Evolutionary conservation across 2,888 invertebrate species (phyloP).

Genomic region (Tetrapedia diversipes): DNA sequence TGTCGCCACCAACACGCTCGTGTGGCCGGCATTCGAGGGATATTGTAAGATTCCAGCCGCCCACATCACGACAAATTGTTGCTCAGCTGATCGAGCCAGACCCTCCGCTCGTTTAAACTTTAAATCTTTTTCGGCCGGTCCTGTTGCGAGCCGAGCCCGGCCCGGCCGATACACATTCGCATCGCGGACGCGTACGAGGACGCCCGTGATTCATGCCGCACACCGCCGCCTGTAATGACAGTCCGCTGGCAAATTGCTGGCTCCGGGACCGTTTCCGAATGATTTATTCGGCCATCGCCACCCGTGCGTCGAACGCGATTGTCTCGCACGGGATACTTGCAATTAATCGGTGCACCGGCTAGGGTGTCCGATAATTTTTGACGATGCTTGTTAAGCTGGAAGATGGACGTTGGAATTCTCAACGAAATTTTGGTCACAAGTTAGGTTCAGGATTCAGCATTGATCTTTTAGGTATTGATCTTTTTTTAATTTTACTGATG

Average conservation of each 20-base stretch:
- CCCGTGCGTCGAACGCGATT: constrained; percentile 57
- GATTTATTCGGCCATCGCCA: constrained; percentile 68
- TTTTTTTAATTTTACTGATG: too few species aligned
- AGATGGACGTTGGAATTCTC: too few species aligned
- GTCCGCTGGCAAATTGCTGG: constrained; percentile 67
- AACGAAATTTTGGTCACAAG: too few species aligned
- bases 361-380: not conserved
- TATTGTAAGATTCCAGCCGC: constrained; percentile 71
- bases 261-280: constrained; percentile 53
- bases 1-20: constrained; percentile 46
- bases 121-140: constrained; percentile 48
- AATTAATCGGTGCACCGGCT: constrained; percentile 22
- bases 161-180: constrained; percentile 59
- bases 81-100: constrained; percentile 67
- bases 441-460: too few species aligned
- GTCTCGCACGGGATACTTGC: constrained; percentile 24
- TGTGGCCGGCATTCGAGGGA: constrained; percentile 63
- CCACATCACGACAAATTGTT: constrained; percentile 70
- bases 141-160: not conserved
- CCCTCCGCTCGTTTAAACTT: constrained; percentile 54
- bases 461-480: too few species aligned
- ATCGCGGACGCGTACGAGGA: constrained; percentile 16
- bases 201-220: constrained; percentile 62
- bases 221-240: constrained; percentile 63
- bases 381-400: not conserved